Conservation (phyloP, 2,888 invertebrate species). For the Scaptomyza reducta region DNA sequence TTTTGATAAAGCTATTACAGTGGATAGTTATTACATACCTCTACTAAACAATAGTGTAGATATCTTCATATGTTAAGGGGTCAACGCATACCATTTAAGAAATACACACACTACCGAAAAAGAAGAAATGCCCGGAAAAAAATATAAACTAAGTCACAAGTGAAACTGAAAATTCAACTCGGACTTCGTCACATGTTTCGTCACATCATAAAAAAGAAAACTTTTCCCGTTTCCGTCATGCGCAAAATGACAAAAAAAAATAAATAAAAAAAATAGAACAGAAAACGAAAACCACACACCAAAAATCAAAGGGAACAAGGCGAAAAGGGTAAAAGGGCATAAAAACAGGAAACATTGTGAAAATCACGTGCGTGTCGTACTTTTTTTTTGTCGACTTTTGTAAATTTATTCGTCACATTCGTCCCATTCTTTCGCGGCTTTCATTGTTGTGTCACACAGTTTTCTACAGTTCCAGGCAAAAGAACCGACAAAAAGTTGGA, state of each 20-base stretch:
- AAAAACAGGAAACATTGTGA: conserved; percentile 52
- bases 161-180: conserved; percentile 53
- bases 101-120: neutral
- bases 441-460: conserved; percentile 31
- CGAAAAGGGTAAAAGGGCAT: conserved; percentile 8
- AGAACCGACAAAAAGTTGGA: conserved; percentile 11
- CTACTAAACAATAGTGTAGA: too few relatives aligned
- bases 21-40: too few relatives aligned
- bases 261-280: conserved; percentile 16
- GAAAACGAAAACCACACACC: neutral
- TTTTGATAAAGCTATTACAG: too few relatives aligned
- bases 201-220: conserved; percentile 60
- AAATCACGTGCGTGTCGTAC: conserved; percentile 74
- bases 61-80: too few relatives aligned
- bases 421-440: conserved; percentile 42
- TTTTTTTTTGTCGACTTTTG: conserved; percentile 62
- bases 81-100: too few relatives aligned
- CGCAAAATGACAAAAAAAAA: too few relatives aligned
- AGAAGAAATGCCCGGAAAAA: neutral
- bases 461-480: conserved; percentile 9
- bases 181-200: conserved; percentile 24
- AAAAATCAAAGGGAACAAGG: conserved; percentile 29
- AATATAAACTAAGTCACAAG: conserved; percentile 32
- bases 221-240: conserved; percentile 58
- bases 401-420: conserved; percentile 66